phyloP scores from a whole-genome alignment of 2,797 vertebrate species.

The Masticophis lateralis region DNA sequence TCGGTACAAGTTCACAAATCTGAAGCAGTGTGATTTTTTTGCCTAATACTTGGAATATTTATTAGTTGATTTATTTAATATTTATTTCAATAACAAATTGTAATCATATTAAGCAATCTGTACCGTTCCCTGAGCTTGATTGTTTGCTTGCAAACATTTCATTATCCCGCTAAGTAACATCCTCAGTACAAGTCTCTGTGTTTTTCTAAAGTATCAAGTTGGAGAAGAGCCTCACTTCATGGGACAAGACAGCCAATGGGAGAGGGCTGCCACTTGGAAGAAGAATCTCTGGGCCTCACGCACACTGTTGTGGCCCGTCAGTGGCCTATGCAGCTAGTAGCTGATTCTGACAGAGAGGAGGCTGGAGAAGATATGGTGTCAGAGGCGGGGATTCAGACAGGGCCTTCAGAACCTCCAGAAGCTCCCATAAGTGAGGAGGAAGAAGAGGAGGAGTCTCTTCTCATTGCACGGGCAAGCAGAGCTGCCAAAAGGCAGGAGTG shows the following conservation, averaged over 20 bases:
- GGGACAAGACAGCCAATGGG: not conserved
- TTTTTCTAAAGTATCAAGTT: not conserved
- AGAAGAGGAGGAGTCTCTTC: too few relatives aligned
- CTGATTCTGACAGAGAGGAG: too few relatives aligned
- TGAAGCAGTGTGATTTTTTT: not conserved
- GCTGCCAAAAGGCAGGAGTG: too few relatives aligned
- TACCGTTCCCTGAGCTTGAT: not conserved
- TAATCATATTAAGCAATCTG: not conserved
- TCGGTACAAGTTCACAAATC: not conserved
- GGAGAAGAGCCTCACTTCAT: not conserved
- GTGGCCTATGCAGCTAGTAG: too few relatives aligned
- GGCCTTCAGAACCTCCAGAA: too few relatives aligned
- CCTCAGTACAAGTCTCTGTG: not conserved
- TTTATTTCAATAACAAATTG: not conserved
- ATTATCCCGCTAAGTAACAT: not conserved
- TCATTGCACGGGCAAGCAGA: too few relatives aligned
- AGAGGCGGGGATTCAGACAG: too few relatives aligned
- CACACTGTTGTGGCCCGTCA: too few relatives aligned
- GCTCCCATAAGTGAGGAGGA: too few relatives aligned
- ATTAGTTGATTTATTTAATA: not conserved
- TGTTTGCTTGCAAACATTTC: not conserved
- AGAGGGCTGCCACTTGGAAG: not conserved
- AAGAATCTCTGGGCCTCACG: not conserved
- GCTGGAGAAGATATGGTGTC: too few relatives aligned
- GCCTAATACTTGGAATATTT: not conserved